These are phyloP conservation scores for Battus philenor DNA, from an alignment of 1,140 invertebrate species.

Conservation along the genomic window DNA sequence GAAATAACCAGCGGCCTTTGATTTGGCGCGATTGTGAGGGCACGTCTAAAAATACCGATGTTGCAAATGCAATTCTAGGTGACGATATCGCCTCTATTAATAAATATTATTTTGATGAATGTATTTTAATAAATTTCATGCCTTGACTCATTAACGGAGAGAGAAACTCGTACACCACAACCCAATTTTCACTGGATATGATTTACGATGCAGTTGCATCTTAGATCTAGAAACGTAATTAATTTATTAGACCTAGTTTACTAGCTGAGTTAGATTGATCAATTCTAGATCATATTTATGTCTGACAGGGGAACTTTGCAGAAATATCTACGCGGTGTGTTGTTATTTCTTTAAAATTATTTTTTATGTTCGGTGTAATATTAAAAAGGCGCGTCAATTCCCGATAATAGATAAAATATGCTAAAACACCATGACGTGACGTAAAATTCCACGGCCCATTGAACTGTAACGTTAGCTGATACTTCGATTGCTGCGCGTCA, in stretches of 20 bases:
- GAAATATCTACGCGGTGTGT: too few species aligned
- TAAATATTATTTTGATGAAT: slow-evolving; percentile 15
- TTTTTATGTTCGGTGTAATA: too few species aligned
- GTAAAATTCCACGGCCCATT: too few species aligned
- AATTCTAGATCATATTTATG: too few species aligned
- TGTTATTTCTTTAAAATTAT: too few species aligned
- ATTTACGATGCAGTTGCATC: neutral
- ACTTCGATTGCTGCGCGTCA: slow-evolving; percentile 47
- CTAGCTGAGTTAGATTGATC: too few species aligned
- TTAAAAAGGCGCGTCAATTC: too few species aligned
- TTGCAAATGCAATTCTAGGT: slow-evolving; percentile 51
- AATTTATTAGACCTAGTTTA: neutral
- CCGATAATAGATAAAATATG: neutral
- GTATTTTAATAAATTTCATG: slow-evolving; percentile 10
- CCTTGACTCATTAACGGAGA: slow-evolving; percentile 4
- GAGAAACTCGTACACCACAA: neutral
- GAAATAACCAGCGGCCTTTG: slow-evolving; percentile 14
- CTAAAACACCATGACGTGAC: neutral
- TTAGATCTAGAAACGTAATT: slow-evolving; percentile 6
- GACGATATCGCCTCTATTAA: slow-evolving; percentile 28
- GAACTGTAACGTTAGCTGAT: too few species aligned
- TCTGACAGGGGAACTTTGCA: too few species aligned
- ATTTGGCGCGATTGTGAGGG: slow-evolving; percentile 28
- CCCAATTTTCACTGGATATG: slow-evolving; percentile 3
- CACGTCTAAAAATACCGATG: slow-evolving; percentile 37